These are phyloP conservation scores for Catostomus latipinnis DNA, from an alignment of 2,797 vertebrate genomes.

Conservation along the genomic window DNA sequence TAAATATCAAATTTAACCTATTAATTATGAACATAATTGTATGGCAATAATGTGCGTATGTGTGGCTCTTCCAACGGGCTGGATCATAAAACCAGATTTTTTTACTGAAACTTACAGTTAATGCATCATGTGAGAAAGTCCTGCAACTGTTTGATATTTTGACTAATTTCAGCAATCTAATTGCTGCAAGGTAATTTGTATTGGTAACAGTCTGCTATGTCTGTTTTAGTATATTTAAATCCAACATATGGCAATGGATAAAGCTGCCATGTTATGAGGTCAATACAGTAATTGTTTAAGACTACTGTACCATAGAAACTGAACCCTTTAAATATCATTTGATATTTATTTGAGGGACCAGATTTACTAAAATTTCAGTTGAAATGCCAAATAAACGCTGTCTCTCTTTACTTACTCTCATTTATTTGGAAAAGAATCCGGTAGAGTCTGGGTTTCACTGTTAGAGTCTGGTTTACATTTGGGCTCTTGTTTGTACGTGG, in stretches of 20 bases:
- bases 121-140: background rate
- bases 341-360: conserved; percentile 56
- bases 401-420: conserved; percentile 36
- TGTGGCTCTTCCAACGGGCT: too few relatives aligned
- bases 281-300: conserved; percentile 46
- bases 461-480: conserved; percentile 60
- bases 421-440: conserved; percentile 51
- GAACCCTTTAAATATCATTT: conserved; percentile 47
- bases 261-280: conserved; percentile 22
- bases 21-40: background rate
- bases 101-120: background rate
- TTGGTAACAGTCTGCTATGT: background rate
- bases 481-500: conserved; percentile 56
- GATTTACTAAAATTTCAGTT: conserved; percentile 44
- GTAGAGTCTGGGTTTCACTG: conserved; percentile 46
- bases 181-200: conserved; percentile 27
- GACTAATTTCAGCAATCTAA: conserved; percentile 15
- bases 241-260: conserved; percentile 1
- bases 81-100: background rate
- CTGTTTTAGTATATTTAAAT: conserved; percentile 38
- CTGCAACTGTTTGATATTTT: conserved; percentile 11
- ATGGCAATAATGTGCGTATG: background rate
- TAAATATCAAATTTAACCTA: background rate
- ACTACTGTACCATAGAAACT: conserved; percentile 48
- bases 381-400: conserved; percentile 47